Base-by-base conservation (phyloP, 2,113 vertebrate species). In the Nerophis lumbriciformis region DNA sequence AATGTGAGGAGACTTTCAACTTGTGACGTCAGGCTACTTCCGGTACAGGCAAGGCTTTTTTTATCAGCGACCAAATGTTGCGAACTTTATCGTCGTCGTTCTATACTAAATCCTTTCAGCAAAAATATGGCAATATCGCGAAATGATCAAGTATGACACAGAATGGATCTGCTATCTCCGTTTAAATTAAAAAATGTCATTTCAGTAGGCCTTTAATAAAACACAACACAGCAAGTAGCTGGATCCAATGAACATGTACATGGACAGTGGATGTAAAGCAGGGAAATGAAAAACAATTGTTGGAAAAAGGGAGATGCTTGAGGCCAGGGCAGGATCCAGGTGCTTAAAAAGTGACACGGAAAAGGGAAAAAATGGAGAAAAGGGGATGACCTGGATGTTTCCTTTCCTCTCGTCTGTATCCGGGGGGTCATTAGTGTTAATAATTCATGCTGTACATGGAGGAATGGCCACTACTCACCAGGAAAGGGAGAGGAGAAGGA, bases 161-260 rank as follows among this genome's bases (percentile, higher is more conserved):
- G n/a, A n/a, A n/a, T n/a, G n/a, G n/a, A n/a, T n/a, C n/a, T n/a
- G n/a, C n/a, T n/a, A n/a, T n/a, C n/a, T n/a, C n/a, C n/a, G n/a
- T n/a, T n/a, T n/a, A n/a, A n/a, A n/a, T n/a, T n/a, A n/a, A n/a
- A n/a, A n/a, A n/a, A n/a, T n/a, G n/a, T n/a, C n/a, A n/a, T n/a
- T n/a, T n/a, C n/a, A n/a, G n/a, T n/a, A n/a, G n/a, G n/a, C n/a
- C n/a, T n/a, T n/a, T n/a, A 58, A 48, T 53, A 69, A 49, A 65
- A 59, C 65, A 78, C 2, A 79, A 59, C 69, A 77, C 77, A 81
- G 53, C 68, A 73, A 67, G 69, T 63, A 56, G 36, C 63, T 67
- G 19, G 62, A 81, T 73, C 72, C 71, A 72, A 78, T 76, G 72
- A 81, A 68, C 65, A 68, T 65, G 58, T 76, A 66, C 56, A 71